phyloP scores from a whole-genome alignment of 2,113 vertebrate genomes.

The Sinocyclocheilus maitianheensis region DNA sequence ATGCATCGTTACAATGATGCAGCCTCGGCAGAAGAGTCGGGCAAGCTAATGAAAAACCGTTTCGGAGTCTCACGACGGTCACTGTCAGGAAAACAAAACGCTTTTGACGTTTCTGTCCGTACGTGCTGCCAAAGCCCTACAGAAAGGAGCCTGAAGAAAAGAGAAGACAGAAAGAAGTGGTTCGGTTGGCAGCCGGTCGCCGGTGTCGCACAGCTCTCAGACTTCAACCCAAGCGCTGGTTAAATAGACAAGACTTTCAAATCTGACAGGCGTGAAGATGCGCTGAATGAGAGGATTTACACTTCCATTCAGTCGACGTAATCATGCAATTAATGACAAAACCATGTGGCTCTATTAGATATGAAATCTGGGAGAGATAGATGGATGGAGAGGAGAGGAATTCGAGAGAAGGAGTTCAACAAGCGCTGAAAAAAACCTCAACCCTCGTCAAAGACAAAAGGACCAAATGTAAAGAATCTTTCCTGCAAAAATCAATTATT shows the following conservation, averaged over 20 bases:
- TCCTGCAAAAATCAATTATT: neutral
- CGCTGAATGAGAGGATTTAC: conserved; percentile 73
- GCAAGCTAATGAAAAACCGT: neutral
- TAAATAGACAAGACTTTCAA: conserved; percentile 63
- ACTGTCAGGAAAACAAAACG: neutral
- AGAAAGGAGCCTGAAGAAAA: neutral
- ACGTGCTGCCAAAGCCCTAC: neutral
- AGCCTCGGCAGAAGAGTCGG: neutral
- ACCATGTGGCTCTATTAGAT: conserved; percentile 73
- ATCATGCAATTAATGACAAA: conserved; percentile 80
- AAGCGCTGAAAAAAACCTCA: neutral
- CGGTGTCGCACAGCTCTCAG: neutral
- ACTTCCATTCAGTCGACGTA: conserved; percentile 73
- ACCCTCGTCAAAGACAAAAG: neutral
- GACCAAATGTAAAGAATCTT: neutral
- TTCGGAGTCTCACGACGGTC: neutral
- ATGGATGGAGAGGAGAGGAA: conserved; percentile 38
- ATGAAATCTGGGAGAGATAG: conserved; percentile 39
- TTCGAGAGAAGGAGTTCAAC: too few relatives aligned
- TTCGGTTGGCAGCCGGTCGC: too few relatives aligned
- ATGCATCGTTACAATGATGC: neutral
- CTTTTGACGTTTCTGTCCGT: neutral
- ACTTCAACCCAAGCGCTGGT: conserved; percentile 42
- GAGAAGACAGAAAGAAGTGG: neutral
- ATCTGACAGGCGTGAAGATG: conserved; percentile 66